Base-by-base conservation (phyloP, 1,140 invertebrate species). In the Trichoplusia ni region DNA sequence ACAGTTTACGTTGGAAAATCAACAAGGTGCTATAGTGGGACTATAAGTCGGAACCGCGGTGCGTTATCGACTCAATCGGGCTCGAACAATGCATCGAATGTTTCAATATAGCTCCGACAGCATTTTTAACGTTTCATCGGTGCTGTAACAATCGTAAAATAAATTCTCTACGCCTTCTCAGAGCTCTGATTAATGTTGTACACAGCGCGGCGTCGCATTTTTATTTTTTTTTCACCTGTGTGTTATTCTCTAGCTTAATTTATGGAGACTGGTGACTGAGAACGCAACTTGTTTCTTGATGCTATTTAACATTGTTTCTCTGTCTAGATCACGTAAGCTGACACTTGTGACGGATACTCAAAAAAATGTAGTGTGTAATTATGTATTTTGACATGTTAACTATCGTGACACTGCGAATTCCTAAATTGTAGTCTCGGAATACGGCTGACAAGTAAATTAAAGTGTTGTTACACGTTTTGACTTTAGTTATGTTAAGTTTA, bases 41-140 rank as follows among this genome's bases (percentile, higher is more conserved):
- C 61, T 69, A 63, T 68, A 68, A 65, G 74, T 75, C 77, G 80
- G 77, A 76, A 78, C 79, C 73, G 71, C 77, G 77, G 84, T 86
- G 82, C 83, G 78, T 80, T 89, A 86, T 89, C 86, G 77, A 67
- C 68, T 65, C 79, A 74, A 90, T 90, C 87, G 79, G 42, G 58
- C 64, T 73, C 67, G 79, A 87, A 90, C 87, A 90, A 90, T 90
- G 82, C 82, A 64, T 83, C 79, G 80, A 84, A 89, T 86, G 84
- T 87, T 87, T 87, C 86, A 87, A 87, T 87, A 89, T 86, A 84
- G 71, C 77, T 67, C 77, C 81, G 82, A 89, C 84, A 89, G 84
- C 82, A 86, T 90, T 90, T 90, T 90, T 86, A 89, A 89, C 84
- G 87, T 90, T 89, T 90, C 87, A 85, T 88, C 86, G 83, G 71